phyloP scores from a whole-genome alignment of 2,888 invertebrate species.

The Pogonocherus hispidulus region DNA sequence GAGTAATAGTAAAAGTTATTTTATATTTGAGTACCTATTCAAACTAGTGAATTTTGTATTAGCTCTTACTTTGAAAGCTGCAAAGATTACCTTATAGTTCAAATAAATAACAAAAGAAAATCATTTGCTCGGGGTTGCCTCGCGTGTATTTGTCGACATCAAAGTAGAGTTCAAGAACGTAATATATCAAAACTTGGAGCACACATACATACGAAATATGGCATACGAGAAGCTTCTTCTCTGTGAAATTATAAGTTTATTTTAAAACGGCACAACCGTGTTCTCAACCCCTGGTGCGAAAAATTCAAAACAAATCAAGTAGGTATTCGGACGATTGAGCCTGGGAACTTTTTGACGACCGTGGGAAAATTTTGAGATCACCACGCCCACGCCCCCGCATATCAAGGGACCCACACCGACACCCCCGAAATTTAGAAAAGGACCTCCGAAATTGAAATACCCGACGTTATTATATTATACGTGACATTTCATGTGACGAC shows the following conservation, averaged over 20 bases:
- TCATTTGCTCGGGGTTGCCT: not conserved
- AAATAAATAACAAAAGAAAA: not conserved
- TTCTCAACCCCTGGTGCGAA: not conserved
- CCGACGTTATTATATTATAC: too few relatives aligned
- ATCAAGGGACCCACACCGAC: too few relatives aligned
- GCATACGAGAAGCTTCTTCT: constrained; percentile 9
- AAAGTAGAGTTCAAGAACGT: constrained; percentile 20
- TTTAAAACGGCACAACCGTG: constrained; percentile 9
- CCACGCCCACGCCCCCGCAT: too few relatives aligned
- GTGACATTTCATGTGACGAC: too few relatives aligned
- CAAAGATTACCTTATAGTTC: not conserved
- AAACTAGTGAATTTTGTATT: not conserved
- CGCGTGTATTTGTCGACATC: constrained; percentile 1
- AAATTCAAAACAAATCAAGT: constrained; percentile 21
- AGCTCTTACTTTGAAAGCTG: not conserved
- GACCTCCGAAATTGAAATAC: too few relatives aligned
- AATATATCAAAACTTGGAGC: constrained; percentile 12
- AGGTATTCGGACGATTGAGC: too few relatives aligned
- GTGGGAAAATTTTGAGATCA: too few relatives aligned
- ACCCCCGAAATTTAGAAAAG: too few relatives aligned
- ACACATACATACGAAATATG: not conserved
- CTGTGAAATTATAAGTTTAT: constrained; percentile 25
- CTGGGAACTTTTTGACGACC: too few relatives aligned
- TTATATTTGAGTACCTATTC: too few relatives aligned
- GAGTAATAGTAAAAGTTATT: too few relatives aligned